Evolutionary conservation across 2,888 invertebrate genomes (phyloP).

Genomic region (Diploptera punctata): DNA sequence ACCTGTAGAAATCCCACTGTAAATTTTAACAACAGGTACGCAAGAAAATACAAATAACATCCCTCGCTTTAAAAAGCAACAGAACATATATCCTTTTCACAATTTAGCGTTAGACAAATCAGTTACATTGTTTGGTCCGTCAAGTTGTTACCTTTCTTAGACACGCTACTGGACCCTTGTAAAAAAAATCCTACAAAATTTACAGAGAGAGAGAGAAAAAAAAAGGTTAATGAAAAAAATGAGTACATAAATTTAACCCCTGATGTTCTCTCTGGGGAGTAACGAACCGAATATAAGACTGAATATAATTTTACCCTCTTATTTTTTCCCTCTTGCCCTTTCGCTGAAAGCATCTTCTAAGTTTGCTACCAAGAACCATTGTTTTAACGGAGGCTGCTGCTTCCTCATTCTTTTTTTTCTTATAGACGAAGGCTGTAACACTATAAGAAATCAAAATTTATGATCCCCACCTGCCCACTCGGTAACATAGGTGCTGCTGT

Average conservation of each 20-base stretch:
- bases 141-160: background rate
- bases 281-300: conserved; percentile 28
- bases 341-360: background rate
- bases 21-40: conserved; percentile 18
- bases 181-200: background rate
- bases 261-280: conserved; percentile 16
- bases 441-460: conserved; percentile 38
- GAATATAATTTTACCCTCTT: conserved; percentile 8
- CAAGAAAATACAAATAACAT: background rate
- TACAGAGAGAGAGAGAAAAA: background rate
- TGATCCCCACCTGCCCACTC: conserved; percentile 27
- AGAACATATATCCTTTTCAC: background rate
- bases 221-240: conserved; percentile 9
- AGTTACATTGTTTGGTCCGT: conserved; percentile 3
- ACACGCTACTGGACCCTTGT: background rate
- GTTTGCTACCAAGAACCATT: conserved; percentile 32
- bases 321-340: background rate
- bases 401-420: background rate
- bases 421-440: background rate
- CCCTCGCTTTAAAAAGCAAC: background rate
- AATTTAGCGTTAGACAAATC: conserved; percentile 1
- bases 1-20: background rate
- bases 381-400: conserved; percentile 27
- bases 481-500: conserved; percentile 25
- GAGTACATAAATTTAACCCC: conserved; percentile 4